A percentile compares a stretch with the other conserved stretches of the same genome.
Evolutionary conservation across 2,113 vertebrate genomes (phyloP).

Genomic region (Furnarius figulus): DNA sequence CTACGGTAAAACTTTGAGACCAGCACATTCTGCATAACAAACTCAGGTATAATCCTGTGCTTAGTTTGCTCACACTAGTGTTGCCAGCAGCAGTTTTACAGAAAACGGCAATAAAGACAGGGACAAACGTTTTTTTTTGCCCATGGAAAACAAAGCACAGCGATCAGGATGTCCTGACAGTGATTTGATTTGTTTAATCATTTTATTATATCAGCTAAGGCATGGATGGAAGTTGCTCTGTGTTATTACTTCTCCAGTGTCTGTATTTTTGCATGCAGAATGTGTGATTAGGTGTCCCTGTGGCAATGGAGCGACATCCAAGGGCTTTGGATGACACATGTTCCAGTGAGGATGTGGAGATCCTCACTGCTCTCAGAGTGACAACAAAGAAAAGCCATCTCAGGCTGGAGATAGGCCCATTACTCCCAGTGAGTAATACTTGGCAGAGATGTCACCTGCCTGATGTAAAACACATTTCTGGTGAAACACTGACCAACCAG

Average conservation of each 20-base stretch:
- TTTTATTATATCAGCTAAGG: neutral
- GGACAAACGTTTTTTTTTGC: neutral
- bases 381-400: neutral
- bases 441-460: neutral
- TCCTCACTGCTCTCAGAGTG: neutral
- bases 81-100: neutral
- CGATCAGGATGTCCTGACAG: neutral
- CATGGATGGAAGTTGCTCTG: neutral
- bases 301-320: neutral
- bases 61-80: neutral
- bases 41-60: fast-evolving
- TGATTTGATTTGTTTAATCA: neutral
- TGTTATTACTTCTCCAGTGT: neutral
- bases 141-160: neutral
- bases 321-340: neutral
- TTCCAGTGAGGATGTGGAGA: neutral
- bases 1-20: neutral
- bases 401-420: neutral
- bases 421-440: neutral
- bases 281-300: neutral
- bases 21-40: neutral
- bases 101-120: neutral
- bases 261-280: neutral
- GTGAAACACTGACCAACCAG: neutral
- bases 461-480: neutral